These are phyloP conservation scores for Homalodisca vitripennis DNA, from an alignment of 1,140 invertebrate species.

Conservation along the genomic window DNA sequence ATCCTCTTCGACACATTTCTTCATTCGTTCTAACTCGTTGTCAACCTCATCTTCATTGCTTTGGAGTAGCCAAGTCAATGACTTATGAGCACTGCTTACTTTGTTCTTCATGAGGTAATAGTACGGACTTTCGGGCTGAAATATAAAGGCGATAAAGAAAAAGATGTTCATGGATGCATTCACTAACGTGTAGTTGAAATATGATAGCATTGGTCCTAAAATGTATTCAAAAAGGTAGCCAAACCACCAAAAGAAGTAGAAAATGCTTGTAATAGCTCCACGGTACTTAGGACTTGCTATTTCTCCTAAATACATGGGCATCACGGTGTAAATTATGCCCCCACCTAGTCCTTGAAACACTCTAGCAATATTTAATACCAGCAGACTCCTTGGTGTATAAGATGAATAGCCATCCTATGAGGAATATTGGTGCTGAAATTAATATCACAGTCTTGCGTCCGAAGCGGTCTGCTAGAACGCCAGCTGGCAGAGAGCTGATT, in stretches of 20 bases:
- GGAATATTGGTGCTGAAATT: slow-evolving; percentile 58
- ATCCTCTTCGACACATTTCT: slow-evolving; percentile 30
- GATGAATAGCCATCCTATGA: slow-evolving; percentile 54
- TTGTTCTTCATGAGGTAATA: slow-evolving; percentile 60
- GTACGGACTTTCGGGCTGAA: slow-evolving; percentile 81
- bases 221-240: slow-evolving; percentile 76
- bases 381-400: not conserved
- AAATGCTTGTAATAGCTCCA: slow-evolving; percentile 62
- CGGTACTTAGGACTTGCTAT: slow-evolving; percentile 61
- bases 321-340: slow-evolving; percentile 53
- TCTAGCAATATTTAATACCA: slow-evolving; percentile 30
- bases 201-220: slow-evolving; percentile 69
- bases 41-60: slow-evolving; percentile 20
- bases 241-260: slow-evolving; percentile 65
- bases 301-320: slow-evolving; percentile 62
- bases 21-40: slow-evolving; percentile 37
- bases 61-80: slow-evolving; percentile 63
- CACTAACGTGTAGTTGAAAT: slow-evolving; percentile 62
- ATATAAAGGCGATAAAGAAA: slow-evolving; percentile 64
- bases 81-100: slow-evolving; percentile 51
- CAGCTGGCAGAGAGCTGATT: slow-evolving; percentile 39
- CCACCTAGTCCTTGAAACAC: slow-evolving; percentile 59
- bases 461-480: slow-evolving; percentile 62
- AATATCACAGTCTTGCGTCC: slow-evolving; percentile 71
- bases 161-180: slow-evolving; percentile 59